Evolutionary conservation across 2,113 vertebrate species (phyloP).

Genomic region (Nerophis ophidion): DNA sequence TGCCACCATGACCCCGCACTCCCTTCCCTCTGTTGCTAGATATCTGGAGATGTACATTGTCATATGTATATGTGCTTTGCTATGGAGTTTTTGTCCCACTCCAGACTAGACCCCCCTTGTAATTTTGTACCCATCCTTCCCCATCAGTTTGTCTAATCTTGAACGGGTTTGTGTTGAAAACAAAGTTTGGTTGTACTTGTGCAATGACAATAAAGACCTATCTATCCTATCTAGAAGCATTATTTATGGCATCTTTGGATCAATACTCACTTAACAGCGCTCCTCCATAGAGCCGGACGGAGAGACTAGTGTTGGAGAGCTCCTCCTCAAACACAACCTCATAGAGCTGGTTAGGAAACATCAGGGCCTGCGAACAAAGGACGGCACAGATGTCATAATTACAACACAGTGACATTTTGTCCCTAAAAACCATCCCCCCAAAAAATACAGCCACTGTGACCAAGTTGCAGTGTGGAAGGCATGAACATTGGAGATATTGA

Average conservation of each 20-base stretch:
- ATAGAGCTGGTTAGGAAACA: slow-evolving; percentile 89
- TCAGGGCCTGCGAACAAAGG: slow-evolving; percentile 76
- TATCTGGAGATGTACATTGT: no score
- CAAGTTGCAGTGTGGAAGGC: slow-evolving; percentile 13
- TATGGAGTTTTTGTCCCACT: no score
- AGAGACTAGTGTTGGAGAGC: slow-evolving; percentile 75
- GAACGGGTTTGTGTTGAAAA: no score
- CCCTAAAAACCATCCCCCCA: background rate
- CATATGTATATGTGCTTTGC: no score
- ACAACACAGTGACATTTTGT: slow-evolving; percentile 39
- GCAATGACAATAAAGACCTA: no score
- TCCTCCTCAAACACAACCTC: slow-evolving; percentile 84
- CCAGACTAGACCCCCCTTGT: no score
- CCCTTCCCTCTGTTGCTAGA: no score
- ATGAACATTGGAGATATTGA: slow-evolving; percentile 48
- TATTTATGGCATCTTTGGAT: slow-evolving; percentile 1
- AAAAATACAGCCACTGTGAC: slow-evolving; percentile 22
- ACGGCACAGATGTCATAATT: slow-evolving; percentile 47
- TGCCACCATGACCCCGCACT: no score
- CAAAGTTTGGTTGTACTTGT: no score
- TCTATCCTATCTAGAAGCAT: background rate
- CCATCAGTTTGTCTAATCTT: no score
- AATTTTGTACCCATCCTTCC: no score
- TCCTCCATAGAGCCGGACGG: slow-evolving; percentile 89
- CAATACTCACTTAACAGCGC: slow-evolving; percentile 87